Percentiles rank a stretch among this genome's conserved stretches.
Conservation (phyloP, 2,888 invertebrate genomes). For the Peribatodes rhomboidaria region DNA sequence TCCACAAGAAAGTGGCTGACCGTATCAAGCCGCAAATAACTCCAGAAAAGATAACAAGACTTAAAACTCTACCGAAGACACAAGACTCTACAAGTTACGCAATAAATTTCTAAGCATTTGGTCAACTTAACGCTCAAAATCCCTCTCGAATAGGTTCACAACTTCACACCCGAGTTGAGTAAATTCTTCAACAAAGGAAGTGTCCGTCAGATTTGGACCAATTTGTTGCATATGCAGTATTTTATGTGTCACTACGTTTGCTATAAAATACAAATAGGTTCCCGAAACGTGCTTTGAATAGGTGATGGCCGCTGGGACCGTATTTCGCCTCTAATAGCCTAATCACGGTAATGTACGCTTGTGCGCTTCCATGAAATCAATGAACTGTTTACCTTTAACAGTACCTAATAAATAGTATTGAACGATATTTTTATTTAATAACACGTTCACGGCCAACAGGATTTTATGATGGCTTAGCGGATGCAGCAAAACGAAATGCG, state of each 20-base stretch:
- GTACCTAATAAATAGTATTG: no score
- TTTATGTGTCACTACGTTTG: neutral
- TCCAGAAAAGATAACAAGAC: neutral
- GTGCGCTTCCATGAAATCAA: no score
- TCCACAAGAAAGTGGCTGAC: neutral
- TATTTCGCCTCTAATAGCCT: constrained; percentile 34
- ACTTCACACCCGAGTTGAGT: neutral
- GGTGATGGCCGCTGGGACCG: constrained; percentile 8
- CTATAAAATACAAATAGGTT: constrained; percentile 4
- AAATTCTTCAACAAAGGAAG: neutral
- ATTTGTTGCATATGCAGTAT: neutral
- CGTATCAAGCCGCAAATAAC: neutral
- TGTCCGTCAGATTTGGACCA: neutral
- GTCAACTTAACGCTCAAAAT: neutral
- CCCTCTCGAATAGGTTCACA: neutral
- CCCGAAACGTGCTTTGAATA: constrained; percentile 7
- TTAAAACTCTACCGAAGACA: no score
- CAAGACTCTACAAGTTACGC: neutral
- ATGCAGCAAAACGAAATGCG: no score
- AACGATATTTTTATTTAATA: neutral
- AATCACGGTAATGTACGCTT: constrained; percentile 36
- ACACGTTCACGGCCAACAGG: no score
- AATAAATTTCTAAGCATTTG: constrained; percentile 1
- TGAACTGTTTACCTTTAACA: no score
- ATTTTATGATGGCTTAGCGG: no score